These are phyloP conservation scores for Conomelus anceps DNA, from an alignment of 2,888 invertebrate species.

Conservation along the genomic window DNA sequence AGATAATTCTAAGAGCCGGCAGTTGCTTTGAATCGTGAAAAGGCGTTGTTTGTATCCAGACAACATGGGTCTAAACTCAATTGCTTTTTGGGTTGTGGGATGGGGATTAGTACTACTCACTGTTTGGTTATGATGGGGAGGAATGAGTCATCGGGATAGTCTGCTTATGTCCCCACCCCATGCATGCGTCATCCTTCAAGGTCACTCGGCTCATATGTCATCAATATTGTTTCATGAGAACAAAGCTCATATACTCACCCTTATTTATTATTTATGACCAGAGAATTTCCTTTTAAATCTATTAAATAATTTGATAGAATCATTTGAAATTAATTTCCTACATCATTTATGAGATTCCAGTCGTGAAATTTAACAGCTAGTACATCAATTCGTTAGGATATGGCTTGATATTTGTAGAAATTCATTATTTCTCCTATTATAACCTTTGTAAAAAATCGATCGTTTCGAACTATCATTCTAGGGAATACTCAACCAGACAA, in stretches of 20 bases:
- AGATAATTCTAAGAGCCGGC: neutral
- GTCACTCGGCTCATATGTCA: neutral
- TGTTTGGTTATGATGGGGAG: neutral
- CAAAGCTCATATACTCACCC: neutral
- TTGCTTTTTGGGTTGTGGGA: neutral
- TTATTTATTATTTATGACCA: neutral
- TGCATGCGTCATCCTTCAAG: neutral
- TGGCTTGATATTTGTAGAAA: too few relatives aligned
- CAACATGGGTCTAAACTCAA: neutral
- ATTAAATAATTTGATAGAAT: too few relatives aligned
- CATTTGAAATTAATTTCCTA: too few relatives aligned
- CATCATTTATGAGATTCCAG: too few relatives aligned
- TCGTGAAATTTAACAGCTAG: too few relatives aligned
- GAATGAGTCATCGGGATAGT: neutral
- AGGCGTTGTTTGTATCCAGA: neutral
- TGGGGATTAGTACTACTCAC: neutral
- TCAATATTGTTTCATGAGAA: neutral
- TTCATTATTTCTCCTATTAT: too few relatives aligned
- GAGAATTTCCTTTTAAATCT: too few relatives aligned
- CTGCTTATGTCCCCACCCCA: too few relatives aligned
- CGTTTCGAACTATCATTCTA: too few relatives aligned
- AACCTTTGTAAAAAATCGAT: too few relatives aligned
- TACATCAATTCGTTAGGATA: too few relatives aligned
- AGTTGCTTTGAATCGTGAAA: neutral
- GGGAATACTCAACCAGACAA: too few relatives aligned